Evolutionary conservation across 2,797 vertebrate species (phyloP).

Genomic region (Falco rusticolus): DNA sequence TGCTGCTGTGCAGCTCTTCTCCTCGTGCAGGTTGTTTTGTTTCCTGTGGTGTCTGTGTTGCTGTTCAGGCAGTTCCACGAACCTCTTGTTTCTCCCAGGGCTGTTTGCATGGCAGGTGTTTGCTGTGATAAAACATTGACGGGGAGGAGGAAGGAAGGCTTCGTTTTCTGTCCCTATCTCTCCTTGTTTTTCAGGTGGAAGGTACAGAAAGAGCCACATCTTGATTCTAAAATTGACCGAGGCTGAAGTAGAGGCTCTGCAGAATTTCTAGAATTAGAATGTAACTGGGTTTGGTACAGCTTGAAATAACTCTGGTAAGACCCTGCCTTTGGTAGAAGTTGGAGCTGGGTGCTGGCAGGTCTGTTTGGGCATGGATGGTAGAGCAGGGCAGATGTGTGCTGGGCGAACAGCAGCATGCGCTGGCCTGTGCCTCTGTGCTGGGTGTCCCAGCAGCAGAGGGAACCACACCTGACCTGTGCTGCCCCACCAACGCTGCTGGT

Average conservation of each 20-base stretch:
- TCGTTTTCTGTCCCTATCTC: background rate
- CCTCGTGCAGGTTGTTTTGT: constrained; percentile 48
- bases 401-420: fast-evolving
- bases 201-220: background rate
- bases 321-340: background rate
- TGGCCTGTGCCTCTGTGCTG: background rate
- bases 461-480: background rate
- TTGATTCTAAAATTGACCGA: background rate
- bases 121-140: constrained; percentile 50
- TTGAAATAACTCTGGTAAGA: background rate
- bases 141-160: constrained; percentile 54
- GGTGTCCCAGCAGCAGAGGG: background rate
- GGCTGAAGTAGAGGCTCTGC: background rate
- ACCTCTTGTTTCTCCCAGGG: constrained; percentile 64
- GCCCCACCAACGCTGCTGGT: background rate
- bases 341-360: background rate
- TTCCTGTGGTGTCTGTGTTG: constrained; percentile 68
- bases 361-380: background rate
- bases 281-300: background rate
- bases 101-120: constrained; percentile 73
- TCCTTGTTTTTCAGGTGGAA: background rate
- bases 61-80: constrained; percentile 66
- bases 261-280: background rate
- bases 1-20: background rate
- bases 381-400: background rate